A percentile compares a stretch with the other conserved stretches of the same genome.
Evolutionary conservation across 2,113 vertebrate species (phyloP).

Genomic region (Melozone crissalis): DNA sequence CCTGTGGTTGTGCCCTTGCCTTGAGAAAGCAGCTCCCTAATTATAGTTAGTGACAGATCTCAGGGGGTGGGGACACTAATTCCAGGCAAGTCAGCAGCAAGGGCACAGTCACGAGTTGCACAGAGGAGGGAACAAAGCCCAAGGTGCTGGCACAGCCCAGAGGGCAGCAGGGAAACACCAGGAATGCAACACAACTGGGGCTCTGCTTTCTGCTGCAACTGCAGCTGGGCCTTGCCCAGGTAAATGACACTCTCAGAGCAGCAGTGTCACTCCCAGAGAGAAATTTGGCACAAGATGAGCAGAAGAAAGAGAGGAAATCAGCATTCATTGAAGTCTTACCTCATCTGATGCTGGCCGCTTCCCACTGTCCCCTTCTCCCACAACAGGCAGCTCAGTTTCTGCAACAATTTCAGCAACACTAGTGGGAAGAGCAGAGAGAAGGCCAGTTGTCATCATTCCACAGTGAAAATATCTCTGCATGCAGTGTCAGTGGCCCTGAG

Average conservation of each 20-base stretch:
- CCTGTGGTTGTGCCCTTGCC: background rate
- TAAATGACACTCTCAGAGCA: background rate
- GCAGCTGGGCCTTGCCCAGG: background rate
- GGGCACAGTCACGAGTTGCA: background rate
- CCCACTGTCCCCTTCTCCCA: slow-evolving; percentile 7
- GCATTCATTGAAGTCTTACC: slow-evolving; percentile 4
- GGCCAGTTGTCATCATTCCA: background rate
- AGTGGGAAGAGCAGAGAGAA: background rate
- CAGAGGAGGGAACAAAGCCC: background rate
- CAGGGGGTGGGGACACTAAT: background rate
- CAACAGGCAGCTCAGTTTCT: background rate
- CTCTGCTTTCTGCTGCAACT: background rate
- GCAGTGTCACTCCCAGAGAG: background rate
- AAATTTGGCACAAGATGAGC: background rate
- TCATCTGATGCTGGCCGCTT: slow-evolving; percentile 47
- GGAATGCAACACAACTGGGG: background rate
- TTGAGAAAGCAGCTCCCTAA: background rate
- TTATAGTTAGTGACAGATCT: background rate
- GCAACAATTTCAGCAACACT: background rate
- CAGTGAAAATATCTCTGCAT: background rate
- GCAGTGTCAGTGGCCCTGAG: background rate
- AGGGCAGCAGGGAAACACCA: background rate
- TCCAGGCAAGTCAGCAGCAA: background rate
- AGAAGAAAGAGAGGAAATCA: background rate
- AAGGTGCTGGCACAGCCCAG: background rate